A percentile compares a stretch with the other conserved stretches of the same genome.
These are phyloP conservation scores for Nysson spinosus DNA, from an alignment of 2,888 invertebrate species.

Conservation along the genomic window DNA sequence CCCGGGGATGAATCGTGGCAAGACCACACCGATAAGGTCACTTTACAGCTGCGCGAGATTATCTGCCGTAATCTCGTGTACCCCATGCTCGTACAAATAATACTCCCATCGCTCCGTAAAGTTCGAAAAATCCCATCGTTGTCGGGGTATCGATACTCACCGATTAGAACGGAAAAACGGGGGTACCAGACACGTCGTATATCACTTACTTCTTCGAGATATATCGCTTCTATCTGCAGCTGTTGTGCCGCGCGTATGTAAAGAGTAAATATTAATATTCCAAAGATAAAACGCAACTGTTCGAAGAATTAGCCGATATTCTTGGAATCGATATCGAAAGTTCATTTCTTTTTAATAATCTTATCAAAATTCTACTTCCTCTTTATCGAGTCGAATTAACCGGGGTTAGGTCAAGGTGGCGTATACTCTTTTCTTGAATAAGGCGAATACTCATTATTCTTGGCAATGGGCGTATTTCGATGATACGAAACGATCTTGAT, in stretches of 20 bases:
- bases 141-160: slow-evolving; percentile 17
- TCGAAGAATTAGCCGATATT: no score
- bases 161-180: slow-evolving; percentile 20
- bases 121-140: slow-evolving; percentile 22
- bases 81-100: slow-evolving; percentile 24
- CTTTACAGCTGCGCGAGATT: slow-evolving; percentile 64
- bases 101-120: slow-evolving; percentile 7
- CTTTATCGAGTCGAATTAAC: no score
- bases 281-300: slow-evolving; percentile 18
- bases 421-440: no score
- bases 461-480: slow-evolving; percentile 47
- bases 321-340: no score
- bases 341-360: no score
- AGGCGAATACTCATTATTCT: slow-evolving; percentile 42
- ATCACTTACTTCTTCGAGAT: slow-evolving; percentile 9
- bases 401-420: no score
- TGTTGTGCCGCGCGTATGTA: background rate
- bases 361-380: no score
- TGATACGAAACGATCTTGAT: slow-evolving; percentile 45
- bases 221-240: background rate
- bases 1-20: slow-evolving; percentile 44
- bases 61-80: slow-evolving; percentile 63
- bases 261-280: slow-evolving; percentile 30
- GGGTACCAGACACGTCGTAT: slow-evolving; percentile 7
- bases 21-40: slow-evolving; percentile 55